Base-by-base conservation (phyloP, 2,888 invertebrate species). In the Ornithoptera alexandrae region DNA sequence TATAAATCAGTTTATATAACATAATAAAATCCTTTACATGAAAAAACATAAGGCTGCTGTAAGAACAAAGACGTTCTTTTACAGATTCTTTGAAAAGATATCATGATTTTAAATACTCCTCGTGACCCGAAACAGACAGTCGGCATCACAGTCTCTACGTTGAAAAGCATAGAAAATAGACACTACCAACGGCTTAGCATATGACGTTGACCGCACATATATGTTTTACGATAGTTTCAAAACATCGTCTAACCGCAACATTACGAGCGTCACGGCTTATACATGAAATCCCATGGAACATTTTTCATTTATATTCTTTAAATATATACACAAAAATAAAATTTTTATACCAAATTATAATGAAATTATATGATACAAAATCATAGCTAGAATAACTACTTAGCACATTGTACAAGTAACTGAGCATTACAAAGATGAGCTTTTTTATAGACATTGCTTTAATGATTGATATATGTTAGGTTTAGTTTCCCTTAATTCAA, bases 141-240 rank as follows among this genome's bases (percentile, higher is more conserved):
- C 36, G 60, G 60, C 36, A 60, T 60, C 36, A 60, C 36, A 18
- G 36, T 36, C 24, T 15, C 60, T 36, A 60, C 36, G 60, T 36
- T 60, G 18, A 24, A n/a, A 36, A 24, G 36, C 36, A 18, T 30
- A 15, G 17, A 60, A 36, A 60, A 60, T 60, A 60, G 36, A 58
- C 22, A 15, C 18, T 60, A 18, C 24, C 30, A 60, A n/a, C 36
- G 60, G 60, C 30, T 60, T 60, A 60, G 18, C 36, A 36, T 36
- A 18, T 22, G 22, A 30, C 24, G 36, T 24, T 36, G 24, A 30
- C 18, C 36, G 60, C 60, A 60, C 60, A 36, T 12, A 60, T 36
- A 60, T 12, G 18, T 60, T 36, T 60, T 60, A 60, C 36, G 36
- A 60, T 36, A 24, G 18, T 60, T 60, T 36, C 60, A 60, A 60